These are phyloP conservation scores for Elymnias hypermnestra DNA, from an alignment of 1,140 invertebrate species.

Conservation along the genomic window DNA sequence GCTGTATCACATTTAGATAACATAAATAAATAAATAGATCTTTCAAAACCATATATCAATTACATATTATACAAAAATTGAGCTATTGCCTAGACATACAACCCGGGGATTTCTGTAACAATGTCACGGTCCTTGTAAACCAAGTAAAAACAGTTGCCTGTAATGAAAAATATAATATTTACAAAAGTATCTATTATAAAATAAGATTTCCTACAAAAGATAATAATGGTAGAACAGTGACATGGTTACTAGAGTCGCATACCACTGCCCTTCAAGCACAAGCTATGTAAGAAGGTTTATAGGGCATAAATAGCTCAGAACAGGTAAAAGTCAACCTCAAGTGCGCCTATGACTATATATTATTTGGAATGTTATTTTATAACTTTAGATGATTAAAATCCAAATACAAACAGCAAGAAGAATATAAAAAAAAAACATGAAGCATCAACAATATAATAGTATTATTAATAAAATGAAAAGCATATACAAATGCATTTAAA, in stretches of 20 bases:
- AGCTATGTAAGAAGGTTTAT: slow-evolving; percentile 51
- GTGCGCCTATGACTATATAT: slow-evolving; percentile 4
- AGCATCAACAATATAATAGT: slow-evolving; percentile 2
- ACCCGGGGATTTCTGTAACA: slow-evolving; percentile 68
- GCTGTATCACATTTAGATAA: slow-evolving; percentile 61
- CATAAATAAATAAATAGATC: slow-evolving; percentile 55
- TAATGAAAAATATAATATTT: slow-evolving; percentile 40
- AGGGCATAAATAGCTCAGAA: slow-evolving; percentile 56
- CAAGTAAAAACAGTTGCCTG: slow-evolving; percentile 3
- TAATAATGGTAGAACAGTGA: slow-evolving; percentile 28
- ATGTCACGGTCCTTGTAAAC: slow-evolving; percentile 43
- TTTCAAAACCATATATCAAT: slow-evolving; percentile 46
- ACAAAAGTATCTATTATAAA: slow-evolving; percentile 37
- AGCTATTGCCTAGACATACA: slow-evolving; percentile 71
- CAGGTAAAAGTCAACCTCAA: slow-evolving; percentile 8
- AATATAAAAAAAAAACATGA: slow-evolving; percentile 7
- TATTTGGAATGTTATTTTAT: slow-evolving; percentile 16
- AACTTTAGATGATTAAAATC: slow-evolving; percentile 10
- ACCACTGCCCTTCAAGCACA: slow-evolving; percentile 63
- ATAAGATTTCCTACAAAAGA: slow-evolving; percentile 22
- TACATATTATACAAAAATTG: slow-evolving; percentile 57
- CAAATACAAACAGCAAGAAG: slow-evolving; percentile 12
- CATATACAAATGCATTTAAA: slow-evolving; percentile 5
- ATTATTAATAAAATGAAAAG: slow-evolving; percentile 11
- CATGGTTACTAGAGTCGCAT: slow-evolving; percentile 68